These are phyloP conservation scores for Plestiodon gilberti DNA, from an alignment of 2,113 vertebrate species.

Conservation along the genomic window DNA sequence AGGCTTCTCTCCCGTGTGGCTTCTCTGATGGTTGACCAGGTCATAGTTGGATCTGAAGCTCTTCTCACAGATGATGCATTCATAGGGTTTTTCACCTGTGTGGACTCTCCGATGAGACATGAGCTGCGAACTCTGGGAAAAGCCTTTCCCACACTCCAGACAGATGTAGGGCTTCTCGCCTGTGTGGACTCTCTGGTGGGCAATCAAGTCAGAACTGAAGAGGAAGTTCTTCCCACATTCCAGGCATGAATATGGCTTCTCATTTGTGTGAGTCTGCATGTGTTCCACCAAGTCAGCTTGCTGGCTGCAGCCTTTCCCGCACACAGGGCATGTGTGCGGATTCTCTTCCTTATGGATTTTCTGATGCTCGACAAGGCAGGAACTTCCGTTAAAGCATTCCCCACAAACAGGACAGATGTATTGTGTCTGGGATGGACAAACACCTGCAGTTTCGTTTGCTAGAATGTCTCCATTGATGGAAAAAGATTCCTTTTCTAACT, in stretches of 20 bases:
- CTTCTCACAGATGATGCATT: constrained; percentile 37
- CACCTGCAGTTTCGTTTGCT: background rate
- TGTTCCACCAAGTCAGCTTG: constrained; percentile 81
- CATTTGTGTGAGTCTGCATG: constrained; percentile 77
- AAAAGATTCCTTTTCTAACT: background rate
- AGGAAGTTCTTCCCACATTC: constrained; percentile 83
- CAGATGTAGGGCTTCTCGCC: constrained; percentile 48
- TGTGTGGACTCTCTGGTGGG: constrained; percentile 80
- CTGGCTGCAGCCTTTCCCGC: constrained; percentile 80
- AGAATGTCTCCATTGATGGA: background rate
- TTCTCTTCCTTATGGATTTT: constrained; percentile 69
- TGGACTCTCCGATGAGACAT: constrained; percentile 73
- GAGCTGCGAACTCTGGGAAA: constrained; percentile 45
- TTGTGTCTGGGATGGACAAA: constrained; percentile 24
- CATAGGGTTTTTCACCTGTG: constrained; percentile 19
- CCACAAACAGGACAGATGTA: constrained; percentile 34
- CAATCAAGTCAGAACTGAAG: constrained; percentile 79
- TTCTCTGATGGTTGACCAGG: constrained; percentile 75
- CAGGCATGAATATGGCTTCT: constrained; percentile 78
- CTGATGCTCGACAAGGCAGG: constrained; percentile 24
- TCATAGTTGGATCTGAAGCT: constrained; percentile 71
- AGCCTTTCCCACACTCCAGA: constrained; percentile 52
- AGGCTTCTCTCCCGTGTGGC: constrained; percentile 72
- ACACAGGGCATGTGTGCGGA: constrained; percentile 76
- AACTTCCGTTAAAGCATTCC: constrained; percentile 32